Evolutionary conservation across 2,797 vertebrate species (phyloP), one percentile per base, ranked within the genome.

Genomic region (Melanotaenia nigrans): DNA sequence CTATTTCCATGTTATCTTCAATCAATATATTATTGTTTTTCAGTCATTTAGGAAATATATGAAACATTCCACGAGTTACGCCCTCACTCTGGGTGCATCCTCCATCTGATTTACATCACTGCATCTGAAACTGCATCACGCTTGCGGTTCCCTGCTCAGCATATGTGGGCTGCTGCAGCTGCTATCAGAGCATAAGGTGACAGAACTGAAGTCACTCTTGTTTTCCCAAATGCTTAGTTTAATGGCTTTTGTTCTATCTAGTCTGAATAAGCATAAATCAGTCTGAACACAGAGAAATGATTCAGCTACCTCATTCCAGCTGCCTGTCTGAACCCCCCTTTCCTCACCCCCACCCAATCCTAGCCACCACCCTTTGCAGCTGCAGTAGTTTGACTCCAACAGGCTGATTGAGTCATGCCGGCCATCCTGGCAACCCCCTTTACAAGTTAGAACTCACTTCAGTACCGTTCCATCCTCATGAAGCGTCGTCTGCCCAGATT

Each of bases 271-370:
- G 56, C 53, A 73, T 47, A 68, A 38, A 56, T 18, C 16, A 64
- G 40, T 45, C 3, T 55, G 70, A 85, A 82, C 74, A 65, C 11
- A 9, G 69, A n/a, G 38, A 73, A 70, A 73, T 75, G 58, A 73
- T 72, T 64, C 55, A 2, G 42, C 61, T 28, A n/a, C 54, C 35
- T 79, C 22, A 65, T 68, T 85, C 72, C 63, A 73, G 86, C 80
- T 86, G 93, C 77, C 81, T 68, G 89, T 93, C 91, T 83, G 79
- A 92, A 84, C 90, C 85, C 91, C 90, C 92, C 90, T 84, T 81
- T 30, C 36, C 49, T 71, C 77, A 51, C 83, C 81, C 80, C 45
- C 2, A 28, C 51, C 80, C 38, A 2, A 33, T 47, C 51, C 53
- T 9, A 18, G 22, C 7, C 54, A 62, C 72, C 72, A 75, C 71